A percentile compares a stretch with the other conserved stretches of the same genome.
These are phyloP conservation scores for Carassius carassius DNA, from an alignment of 2,113 vertebrate species.

Conservation along the genomic window DNA sequence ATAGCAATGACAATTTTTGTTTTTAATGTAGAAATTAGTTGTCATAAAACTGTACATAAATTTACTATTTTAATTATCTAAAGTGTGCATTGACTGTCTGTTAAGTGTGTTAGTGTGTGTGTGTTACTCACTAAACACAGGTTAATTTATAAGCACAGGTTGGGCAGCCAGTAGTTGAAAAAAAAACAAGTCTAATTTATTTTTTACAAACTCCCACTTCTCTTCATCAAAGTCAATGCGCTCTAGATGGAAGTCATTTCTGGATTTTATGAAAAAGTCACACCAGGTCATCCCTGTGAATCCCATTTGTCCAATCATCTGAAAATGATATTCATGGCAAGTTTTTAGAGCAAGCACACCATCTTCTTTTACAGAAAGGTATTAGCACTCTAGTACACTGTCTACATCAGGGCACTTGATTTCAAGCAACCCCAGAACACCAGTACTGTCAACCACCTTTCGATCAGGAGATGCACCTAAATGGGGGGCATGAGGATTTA, in stretches of 20 bases:
- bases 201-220: background rate
- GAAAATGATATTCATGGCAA: background rate
- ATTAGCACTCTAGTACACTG: background rate
- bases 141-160: background rate
- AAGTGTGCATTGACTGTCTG: background rate
- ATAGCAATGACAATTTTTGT: background rate
- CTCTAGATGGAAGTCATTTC: background rate
- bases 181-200: background rate
- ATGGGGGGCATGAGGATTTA: no score
- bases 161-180: background rate
- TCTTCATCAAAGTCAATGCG: no score
- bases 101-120: no score
- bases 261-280: background rate
- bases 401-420: background rate
- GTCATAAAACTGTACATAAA: background rate
- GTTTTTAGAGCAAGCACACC: background rate
- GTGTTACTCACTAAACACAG: no score
- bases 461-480: no score
- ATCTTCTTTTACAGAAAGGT: background rate
- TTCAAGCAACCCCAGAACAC: slow-evolving; percentile 4
- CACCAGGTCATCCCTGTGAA: background rate
- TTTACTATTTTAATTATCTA: background rate
- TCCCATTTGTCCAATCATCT: slow-evolving; percentile 12
- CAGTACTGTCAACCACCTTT: no score
- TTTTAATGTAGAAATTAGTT: background rate